A percentile compares a stretch with the other conserved stretches of the same genome.
phyloP scores from a whole-genome alignment of 2,113 vertebrate genomes.

The Mesembrinibis cayennensis region DNA sequence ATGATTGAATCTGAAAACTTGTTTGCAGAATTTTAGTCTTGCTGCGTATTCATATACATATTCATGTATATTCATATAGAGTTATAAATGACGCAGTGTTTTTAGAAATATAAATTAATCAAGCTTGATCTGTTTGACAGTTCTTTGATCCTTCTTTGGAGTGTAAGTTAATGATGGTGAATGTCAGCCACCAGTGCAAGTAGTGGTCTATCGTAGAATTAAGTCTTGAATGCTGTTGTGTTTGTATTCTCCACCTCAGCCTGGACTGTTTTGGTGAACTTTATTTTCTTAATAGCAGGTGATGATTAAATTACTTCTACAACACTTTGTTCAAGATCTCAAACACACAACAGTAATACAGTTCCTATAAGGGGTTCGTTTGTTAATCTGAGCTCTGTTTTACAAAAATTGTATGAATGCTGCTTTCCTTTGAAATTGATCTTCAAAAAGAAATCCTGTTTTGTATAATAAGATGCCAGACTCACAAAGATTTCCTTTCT shows the following conservation, averaged over 20 bases:
- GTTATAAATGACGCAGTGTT: not conserved
- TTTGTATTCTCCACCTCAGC: not conserved
- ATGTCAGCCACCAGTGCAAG: not conserved
- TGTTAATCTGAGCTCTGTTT: conserved; percentile 66
- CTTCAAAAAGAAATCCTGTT: conserved; percentile 74
- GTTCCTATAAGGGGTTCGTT: conserved; percentile 1
- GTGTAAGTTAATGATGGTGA: not conserved
- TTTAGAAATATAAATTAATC: conserved; percentile 18
- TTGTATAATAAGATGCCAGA: conserved; percentile 73
- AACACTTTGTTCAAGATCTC: not conserved
- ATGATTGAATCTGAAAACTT: not conserved
- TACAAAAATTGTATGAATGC: conserved; percentile 55
- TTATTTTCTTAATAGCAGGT: conserved; percentile 12
- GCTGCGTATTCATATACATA: not conserved
- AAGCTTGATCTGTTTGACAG: conserved; percentile 14
- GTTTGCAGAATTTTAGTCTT: not conserved
- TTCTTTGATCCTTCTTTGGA: not conserved
- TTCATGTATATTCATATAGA: not conserved
- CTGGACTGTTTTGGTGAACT: conserved; percentile 4
- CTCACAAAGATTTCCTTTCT: conserved; percentile 76
- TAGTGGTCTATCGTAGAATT: not conserved
- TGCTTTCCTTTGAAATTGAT: conserved; percentile 70
- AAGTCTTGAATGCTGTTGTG: not conserved
- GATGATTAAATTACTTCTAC: not conserved
- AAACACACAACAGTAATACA: not conserved